phyloP scores from a whole-genome alignment of 2,113 vertebrate species.

The Tragelaphus buxtoni region DNA sequence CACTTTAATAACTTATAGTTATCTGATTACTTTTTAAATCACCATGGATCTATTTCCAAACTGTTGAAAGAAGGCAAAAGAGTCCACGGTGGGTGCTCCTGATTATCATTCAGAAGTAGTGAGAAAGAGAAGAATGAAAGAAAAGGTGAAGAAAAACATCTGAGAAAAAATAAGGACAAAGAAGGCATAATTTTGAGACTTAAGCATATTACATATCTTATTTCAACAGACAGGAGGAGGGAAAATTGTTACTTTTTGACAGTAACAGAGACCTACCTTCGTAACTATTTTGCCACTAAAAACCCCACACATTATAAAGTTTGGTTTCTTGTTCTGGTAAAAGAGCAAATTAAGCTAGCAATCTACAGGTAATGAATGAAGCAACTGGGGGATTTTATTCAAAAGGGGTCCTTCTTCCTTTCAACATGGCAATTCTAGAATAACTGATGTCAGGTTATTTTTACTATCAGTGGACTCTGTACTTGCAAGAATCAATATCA shows the following conservation, averaged over 20 bases:
- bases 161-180: background rate
- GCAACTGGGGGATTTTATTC: background rate
- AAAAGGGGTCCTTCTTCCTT: background rate
- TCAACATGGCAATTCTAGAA: background rate
- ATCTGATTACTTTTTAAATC: slow-evolving; percentile 14
- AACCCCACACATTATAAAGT: background rate
- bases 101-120: background rate
- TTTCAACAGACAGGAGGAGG: background rate
- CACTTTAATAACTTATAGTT: background rate
- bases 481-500: background rate
- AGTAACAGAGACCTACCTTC: background rate
- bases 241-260: background rate
- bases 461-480: background rate
- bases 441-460: background rate
- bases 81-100: background rate
- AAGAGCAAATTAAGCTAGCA: slow-evolving; percentile 37
- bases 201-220: background rate
- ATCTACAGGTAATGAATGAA: background rate
- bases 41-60: slow-evolving; percentile 8
- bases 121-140: background rate
- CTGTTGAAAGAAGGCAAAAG: background rate
- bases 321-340: background rate
- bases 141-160: background rate
- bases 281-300: slow-evolving; percentile 18
- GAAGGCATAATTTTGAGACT: background rate